Percentiles rank a stretch among this genome's conserved stretches.
Conservation (phyloP, 2,888 invertebrate genomes). For the Aporophyla nigra region DNA sequence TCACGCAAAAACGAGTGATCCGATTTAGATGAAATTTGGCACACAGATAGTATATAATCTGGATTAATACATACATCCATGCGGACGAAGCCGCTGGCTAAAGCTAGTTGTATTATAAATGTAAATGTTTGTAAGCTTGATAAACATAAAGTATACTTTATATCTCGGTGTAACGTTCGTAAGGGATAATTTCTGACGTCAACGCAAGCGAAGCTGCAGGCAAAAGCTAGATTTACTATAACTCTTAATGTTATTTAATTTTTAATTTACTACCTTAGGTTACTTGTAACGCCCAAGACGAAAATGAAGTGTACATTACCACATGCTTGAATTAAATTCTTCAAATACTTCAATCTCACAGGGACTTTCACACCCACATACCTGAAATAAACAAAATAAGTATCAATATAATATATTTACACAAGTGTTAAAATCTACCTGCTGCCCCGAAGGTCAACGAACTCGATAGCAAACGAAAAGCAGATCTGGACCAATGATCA, state of each 20-base stretch:
- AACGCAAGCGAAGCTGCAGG: too few relatives aligned
- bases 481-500: conserved; percentile 71
- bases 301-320: conserved; percentile 44
- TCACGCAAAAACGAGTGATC: too few relatives aligned
- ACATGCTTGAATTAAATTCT: conserved; percentile 31
- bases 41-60: too few relatives aligned
- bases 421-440: conserved; percentile 59
- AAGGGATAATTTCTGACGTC: too few relatives aligned
- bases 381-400: conserved; percentile 65
- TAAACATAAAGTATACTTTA: too few relatives aligned
- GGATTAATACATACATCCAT: too few relatives aligned
- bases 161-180: too few relatives aligned
- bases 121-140: too few relatives aligned
- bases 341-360: not conserved
- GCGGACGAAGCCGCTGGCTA: too few relatives aligned
- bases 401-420: conserved; percentile 56
- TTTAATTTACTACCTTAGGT: not conserved
- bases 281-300: not conserved
- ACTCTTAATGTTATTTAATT: not conserved
- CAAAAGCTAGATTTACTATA: too few relatives aligned
- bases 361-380: conserved; percentile 53
- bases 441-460: conserved; percentile 71
- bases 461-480: conserved; percentile 76
- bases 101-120: too few relatives aligned
- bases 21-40: too few relatives aligned